These are phyloP conservation scores for Lota lota DNA, from an alignment of 2,113 vertebrate genomes.

Conservation along the genomic window DNA sequence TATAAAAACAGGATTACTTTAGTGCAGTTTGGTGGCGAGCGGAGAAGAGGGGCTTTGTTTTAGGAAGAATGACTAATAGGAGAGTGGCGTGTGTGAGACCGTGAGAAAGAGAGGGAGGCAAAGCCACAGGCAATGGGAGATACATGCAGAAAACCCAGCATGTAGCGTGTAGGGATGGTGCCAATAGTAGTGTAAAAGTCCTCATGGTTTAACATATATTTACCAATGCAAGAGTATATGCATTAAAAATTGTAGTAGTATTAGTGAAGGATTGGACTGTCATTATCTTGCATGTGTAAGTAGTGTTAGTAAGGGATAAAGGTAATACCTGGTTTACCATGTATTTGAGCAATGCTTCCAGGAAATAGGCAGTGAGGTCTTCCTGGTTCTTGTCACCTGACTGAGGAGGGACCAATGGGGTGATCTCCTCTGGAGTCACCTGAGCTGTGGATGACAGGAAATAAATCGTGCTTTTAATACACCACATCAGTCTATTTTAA, in stretches of 20 bases:
- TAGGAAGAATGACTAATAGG: slow-evolving; percentile 22
- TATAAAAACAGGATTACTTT: slow-evolving; percentile 14
- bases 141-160: too few species aligned
- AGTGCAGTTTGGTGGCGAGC: slow-evolving; percentile 27
- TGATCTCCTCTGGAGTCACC: slow-evolving; percentile 96
- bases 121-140: neutral
- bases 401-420: slow-evolving; percentile 93
- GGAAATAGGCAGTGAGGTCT: slow-evolving; percentile 96
- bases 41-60: slow-evolving; percentile 58
- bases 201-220: too few species aligned
- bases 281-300: slow-evolving; percentile 43
- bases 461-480: neutral
- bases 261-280: slow-evolving; percentile 23
- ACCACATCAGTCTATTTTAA: neutral
- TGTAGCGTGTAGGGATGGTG: too few species aligned
- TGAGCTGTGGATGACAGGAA: slow-evolving; percentile 75
- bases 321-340: slow-evolving; percentile 97
- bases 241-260: slow-evolving; percentile 9
- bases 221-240: too few species aligned
- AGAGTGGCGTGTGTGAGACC: slow-evolving; percentile 10
- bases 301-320: slow-evolving; percentile 65
- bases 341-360: slow-evolving; percentile 97
- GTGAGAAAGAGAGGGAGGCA: slow-evolving; percentile 22
- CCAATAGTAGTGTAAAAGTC: too few species aligned
- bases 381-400: slow-evolving; percentile 98